A percentile compares a stretch with the other conserved stretches of the same genome.
Conservation (phyloP, 2,797 vertebrate species). For the Natrix natrix region DNA sequence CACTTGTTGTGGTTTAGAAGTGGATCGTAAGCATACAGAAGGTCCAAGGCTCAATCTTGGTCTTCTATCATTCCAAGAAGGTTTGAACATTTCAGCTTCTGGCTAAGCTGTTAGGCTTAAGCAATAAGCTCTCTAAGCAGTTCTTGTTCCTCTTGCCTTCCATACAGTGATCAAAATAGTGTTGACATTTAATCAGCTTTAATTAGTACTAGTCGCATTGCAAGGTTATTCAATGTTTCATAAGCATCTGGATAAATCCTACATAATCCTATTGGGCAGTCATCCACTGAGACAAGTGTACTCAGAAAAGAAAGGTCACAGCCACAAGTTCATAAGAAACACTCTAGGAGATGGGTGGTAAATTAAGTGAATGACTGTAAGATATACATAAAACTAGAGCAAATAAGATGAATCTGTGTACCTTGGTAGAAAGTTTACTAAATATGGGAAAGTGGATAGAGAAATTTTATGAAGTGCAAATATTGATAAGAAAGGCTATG, state of each 20-base stretch:
- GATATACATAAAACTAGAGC: neutral
- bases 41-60: neutral
- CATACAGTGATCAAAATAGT: neutral
- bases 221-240: slow-evolving; percentile 19
- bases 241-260: slow-evolving; percentile 22
- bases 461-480: neutral
- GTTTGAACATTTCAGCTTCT: slow-evolving; percentile 1
- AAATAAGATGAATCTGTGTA: neutral
- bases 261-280: slow-evolving; percentile 23
- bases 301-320: slow-evolving; percentile 7
- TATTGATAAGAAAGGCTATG: neutral
- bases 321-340: neutral
- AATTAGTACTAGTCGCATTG: slow-evolving; percentile 1
- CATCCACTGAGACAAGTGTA: slow-evolving; percentile 5
- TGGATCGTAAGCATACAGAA: neutral
- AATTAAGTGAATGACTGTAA: neutral
- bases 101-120: neutral
- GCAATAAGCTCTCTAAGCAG: neutral
- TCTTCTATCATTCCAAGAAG: neutral
- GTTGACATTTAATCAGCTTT: slow-evolving; percentile 25
- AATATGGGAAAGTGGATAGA: neutral
- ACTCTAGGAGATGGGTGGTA: neutral
- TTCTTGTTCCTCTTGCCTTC: neutral
- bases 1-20: neutral
- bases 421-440: neutral